These are phyloP conservation scores for Zonitis immaculata DNA, from an alignment of 2,888 invertebrate species.

Conservation along the genomic window DNA sequence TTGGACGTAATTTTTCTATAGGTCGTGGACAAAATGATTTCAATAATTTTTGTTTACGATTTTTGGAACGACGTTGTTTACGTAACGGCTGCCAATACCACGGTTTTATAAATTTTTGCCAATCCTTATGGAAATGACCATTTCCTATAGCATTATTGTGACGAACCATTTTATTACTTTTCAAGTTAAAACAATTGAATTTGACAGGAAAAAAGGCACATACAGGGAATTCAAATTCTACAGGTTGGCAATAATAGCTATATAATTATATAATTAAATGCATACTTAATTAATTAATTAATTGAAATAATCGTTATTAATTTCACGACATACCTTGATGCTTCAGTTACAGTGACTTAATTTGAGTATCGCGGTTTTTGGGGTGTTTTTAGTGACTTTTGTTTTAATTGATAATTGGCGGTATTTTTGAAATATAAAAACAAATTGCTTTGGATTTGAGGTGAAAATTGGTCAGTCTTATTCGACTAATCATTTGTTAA, in stretches of 20 bases:
- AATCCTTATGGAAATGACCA: conserved; percentile 98
- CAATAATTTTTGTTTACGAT: conserved; percentile 81
- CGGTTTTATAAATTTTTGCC: conserved; percentile 91
- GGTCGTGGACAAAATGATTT: conserved; percentile 85
- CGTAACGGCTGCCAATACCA: conserved; percentile 97
- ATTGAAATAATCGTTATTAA: no score
- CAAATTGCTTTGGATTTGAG: no score
- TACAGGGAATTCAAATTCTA: neutral
- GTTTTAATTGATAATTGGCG: no score
- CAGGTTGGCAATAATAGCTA: neutral
- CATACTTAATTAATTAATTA: no score
- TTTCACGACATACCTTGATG: no score
- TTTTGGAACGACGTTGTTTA: conserved; percentile 75
- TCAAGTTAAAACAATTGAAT: neutral
- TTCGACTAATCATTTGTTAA: neutral
- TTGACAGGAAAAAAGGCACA: neutral
- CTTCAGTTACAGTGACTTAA: no score
- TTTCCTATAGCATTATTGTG: conserved; percentile 96
- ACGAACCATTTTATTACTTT: conserved; percentile 58
- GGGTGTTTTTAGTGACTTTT: no score
- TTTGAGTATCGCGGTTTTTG: no score
- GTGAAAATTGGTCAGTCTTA: neutral
- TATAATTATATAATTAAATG: no score
- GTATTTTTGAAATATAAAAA: no score
- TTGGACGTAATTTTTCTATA: conserved; percentile 75